Base-by-base conservation (phyloP, 2,113 vertebrate genomes). In the Rostratula benghalensis region DNA sequence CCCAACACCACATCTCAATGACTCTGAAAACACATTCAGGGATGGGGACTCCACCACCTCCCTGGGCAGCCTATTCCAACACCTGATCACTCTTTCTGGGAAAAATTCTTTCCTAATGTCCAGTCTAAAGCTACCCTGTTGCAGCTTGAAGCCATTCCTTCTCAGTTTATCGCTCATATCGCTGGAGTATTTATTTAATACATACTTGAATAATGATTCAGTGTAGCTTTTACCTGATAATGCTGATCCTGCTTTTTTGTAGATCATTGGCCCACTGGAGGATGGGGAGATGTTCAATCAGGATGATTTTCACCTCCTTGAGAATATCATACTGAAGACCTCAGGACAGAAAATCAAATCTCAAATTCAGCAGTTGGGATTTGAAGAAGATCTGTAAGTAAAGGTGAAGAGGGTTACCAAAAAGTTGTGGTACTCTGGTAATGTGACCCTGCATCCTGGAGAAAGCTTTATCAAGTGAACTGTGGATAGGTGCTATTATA, bases 291-390 rank as follows among this genome's bases (percentile, higher is more conserved):
- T 99, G 93, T 99, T 99, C 96, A 99, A 99, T 95, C 99, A 99
- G 92, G 99, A 99, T 7, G 99, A 99, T 97, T 99, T 99, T 92
- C 98, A 99, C 86, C 98, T 99, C 46, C 95, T 99, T 83, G 99
- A 99, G 97, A 99, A 98, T 94, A 99, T 99, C 93, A 99, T 99
- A 86, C 89, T 99, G 19, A 99, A 99, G 97, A 99, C 99, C 19
- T 99, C 99, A 1, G 99, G 99, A 56, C 99, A 99, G 96, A 98
- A 98, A 96, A 99, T 99, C 94, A 99, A 99, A 97, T 98, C 97
- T 94, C 99, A 99, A 91, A 98, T 99, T 83, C 98, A 99, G 37
- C 98, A 99, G 78, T 98, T 99, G 84, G 98, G 97, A 23, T 98
- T 99, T 1, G 99, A 99, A 92, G 99, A 99, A 94, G 99, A 99